A percentile compares a stretch with the other conserved stretches of the same genome.
These are phyloP conservation scores for Teleogryllus occipitalis DNA, from an alignment of 1,140 invertebrate species.

Conservation along the genomic window DNA sequence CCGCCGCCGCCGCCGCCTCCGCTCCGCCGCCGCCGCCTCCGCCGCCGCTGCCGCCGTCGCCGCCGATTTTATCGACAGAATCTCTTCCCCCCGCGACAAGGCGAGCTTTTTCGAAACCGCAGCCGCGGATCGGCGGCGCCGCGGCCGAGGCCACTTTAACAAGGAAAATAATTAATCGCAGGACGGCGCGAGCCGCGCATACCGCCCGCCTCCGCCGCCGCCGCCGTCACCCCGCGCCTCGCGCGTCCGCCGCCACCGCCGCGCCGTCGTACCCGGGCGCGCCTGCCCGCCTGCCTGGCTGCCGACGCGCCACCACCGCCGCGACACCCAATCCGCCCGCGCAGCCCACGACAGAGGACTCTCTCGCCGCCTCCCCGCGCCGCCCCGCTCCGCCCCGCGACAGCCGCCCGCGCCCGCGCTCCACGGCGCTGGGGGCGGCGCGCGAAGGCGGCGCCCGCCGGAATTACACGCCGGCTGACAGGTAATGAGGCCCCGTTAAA, in stretches of 20 bases:
- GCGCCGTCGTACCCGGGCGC: too few species aligned
- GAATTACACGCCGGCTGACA: background rate
- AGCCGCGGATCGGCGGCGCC: background rate
- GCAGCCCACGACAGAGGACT: too few species aligned
- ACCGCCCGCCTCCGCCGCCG: too few species aligned
- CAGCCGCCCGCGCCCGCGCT: background rate
- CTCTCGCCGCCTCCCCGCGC: too few species aligned
- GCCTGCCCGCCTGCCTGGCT: too few species aligned
- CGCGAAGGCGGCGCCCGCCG: background rate
- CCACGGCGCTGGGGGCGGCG: background rate
- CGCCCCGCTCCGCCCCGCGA: background rate
- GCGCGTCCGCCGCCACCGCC: too few species aligned
- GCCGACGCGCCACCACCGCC: background rate
- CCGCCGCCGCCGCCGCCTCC: too few species aligned
- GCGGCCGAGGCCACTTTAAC: background rate
- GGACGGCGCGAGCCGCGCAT: background rate
- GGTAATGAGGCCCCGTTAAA: background rate
- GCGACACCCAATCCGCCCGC: background rate
- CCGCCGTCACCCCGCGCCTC: too few species aligned
- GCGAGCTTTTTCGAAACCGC: background rate
- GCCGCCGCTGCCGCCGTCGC: background rate
- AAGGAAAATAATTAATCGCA: conserved; percentile 1
- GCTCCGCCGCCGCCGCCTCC: too few species aligned
- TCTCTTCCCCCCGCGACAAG: background rate
- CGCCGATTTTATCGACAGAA: background rate